phyloP scores from a whole-genome alignment of 23 tunicate species.

The Botrylloides violaceus region DNA sequence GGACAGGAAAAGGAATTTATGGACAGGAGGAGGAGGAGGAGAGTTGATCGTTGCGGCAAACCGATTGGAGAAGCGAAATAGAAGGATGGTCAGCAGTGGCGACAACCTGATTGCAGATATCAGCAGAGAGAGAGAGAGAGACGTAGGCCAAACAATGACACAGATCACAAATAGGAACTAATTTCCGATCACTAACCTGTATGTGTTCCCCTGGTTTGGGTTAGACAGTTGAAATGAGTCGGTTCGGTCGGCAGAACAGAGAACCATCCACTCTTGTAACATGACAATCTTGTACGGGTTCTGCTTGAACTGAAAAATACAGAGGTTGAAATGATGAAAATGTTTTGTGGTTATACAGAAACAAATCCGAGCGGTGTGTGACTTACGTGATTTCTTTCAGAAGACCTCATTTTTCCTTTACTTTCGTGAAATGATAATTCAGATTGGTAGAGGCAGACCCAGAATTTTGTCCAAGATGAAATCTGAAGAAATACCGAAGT shows the following conservation, averaged over 20 bases:
- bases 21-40: no score
- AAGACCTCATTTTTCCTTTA: constrained; percentile 32
- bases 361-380: neutral
- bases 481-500: constrained; percentile 26
- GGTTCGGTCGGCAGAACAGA: constrained; percentile 42
- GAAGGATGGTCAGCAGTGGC: no score
- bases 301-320: constrained; percentile 52
- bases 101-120: no score
- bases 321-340: no score
- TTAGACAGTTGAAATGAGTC: constrained; percentile 74
- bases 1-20: no score
- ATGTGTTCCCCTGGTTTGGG: constrained; percentile 71
- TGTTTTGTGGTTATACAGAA: neutral
- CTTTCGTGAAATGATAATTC: constrained; percentile 50
- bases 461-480: constrained; percentile 61
- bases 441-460: constrained; percentile 51
- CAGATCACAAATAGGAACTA: neutral
- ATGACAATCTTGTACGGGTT: constrained; percentile 63
- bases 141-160: no score
- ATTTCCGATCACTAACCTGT: constrained; percentile 12
- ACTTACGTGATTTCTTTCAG: constrained; percentile 60
- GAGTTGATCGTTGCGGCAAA: no score
- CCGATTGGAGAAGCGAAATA: no score
- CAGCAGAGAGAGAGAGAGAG: no score
- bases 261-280: constrained; percentile 70